phyloP scores from a whole-genome alignment of 2,888 invertebrate genomes.

The Oscheius sp. region DNA sequence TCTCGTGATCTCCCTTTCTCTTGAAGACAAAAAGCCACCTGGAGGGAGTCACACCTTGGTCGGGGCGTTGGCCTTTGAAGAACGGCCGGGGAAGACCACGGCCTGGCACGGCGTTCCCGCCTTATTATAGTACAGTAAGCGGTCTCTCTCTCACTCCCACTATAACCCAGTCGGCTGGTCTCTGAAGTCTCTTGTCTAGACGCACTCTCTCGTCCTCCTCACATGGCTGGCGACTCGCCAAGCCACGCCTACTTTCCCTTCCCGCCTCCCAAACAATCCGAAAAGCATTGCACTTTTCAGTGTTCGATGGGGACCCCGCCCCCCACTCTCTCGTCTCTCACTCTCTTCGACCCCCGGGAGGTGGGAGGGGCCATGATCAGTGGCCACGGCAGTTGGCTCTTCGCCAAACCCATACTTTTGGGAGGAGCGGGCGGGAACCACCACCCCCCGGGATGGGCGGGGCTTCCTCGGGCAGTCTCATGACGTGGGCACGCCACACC shows the following conservation, averaged over 20 bases:
- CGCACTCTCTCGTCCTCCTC: slow-evolving; percentile 5
- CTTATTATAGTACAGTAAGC: slow-evolving; percentile 5
- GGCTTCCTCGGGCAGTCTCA: not conserved
- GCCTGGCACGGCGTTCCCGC: slow-evolving; percentile 26
- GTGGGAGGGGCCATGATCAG: not conserved
- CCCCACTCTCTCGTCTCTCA: not conserved
- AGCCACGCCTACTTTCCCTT: slow-evolving; percentile 27
- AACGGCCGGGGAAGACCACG: slow-evolving; percentile 16
- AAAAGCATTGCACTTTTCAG: slow-evolving; percentile 17
- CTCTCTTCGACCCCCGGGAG: not conserved
- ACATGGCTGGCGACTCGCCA: slow-evolving; percentile 21
- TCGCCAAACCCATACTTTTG: slow-evolving; percentile 15
- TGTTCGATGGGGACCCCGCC: no score
- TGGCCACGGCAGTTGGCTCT: not conserved
- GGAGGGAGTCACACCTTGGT: no score
- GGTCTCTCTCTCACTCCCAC: not conserved
- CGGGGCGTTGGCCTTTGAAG: slow-evolving; percentile 3
- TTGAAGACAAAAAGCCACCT: no score
- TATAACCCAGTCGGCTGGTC: not conserved
- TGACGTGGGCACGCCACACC: not conserved
- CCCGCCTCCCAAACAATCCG: no score
- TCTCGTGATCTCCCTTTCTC: no score
- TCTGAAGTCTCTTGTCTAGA: slow-evolving; percentile 7
- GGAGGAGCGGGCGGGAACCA: not conserved
- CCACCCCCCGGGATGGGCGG: not conserved